These are phyloP conservation scores for Amphilophus citrinellus DNA, from an alignment of 2,113 vertebrate species.

Conservation along the genomic window DNA sequence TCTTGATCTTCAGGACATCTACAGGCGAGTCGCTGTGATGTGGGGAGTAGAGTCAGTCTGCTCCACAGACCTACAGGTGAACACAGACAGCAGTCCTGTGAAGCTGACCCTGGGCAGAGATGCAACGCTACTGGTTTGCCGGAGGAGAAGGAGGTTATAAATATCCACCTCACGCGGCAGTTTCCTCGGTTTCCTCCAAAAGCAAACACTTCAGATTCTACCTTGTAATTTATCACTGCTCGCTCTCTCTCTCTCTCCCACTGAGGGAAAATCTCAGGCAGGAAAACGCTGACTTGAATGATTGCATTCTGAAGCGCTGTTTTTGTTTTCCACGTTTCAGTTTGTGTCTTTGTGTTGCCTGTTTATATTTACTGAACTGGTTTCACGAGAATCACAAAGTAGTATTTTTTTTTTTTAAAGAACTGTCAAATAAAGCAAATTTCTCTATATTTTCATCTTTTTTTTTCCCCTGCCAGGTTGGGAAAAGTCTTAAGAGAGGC, in stretches of 20 bases:
- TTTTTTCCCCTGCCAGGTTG: background rate
- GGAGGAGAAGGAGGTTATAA: constrained; percentile 48
- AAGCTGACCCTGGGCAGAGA: constrained; percentile 32
- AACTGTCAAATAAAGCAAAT: background rate
- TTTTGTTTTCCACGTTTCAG: constrained; percentile 40
- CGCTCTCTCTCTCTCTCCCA: background rate
- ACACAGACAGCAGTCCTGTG: constrained; percentile 53
- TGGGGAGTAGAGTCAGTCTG: constrained; percentile 41
- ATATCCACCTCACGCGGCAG: constrained; percentile 64
- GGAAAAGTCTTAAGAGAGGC: constrained; percentile 1
- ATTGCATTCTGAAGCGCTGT: constrained; percentile 35
- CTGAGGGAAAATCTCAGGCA: constrained; percentile 42
- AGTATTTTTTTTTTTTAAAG: background rate
- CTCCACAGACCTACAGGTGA: constrained; percentile 63
- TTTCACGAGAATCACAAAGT: background rate
- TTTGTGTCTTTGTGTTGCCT: background rate
- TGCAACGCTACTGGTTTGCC: constrained; percentile 20
- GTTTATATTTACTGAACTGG: background rate
- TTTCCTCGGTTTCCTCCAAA: constrained; percentile 70
- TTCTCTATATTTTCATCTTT: background rate
- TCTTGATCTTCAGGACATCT: constrained; percentile 50
- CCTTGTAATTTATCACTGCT: constrained; percentile 77
- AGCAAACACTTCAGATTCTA: constrained; percentile 69
- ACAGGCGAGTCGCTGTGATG: constrained; percentile 52
- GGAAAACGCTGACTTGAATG: constrained; percentile 22